Evolutionary conservation across 2,113 vertebrate species (phyloP).

Genomic region (Calyptommatus sinebrachiatus): DNA sequence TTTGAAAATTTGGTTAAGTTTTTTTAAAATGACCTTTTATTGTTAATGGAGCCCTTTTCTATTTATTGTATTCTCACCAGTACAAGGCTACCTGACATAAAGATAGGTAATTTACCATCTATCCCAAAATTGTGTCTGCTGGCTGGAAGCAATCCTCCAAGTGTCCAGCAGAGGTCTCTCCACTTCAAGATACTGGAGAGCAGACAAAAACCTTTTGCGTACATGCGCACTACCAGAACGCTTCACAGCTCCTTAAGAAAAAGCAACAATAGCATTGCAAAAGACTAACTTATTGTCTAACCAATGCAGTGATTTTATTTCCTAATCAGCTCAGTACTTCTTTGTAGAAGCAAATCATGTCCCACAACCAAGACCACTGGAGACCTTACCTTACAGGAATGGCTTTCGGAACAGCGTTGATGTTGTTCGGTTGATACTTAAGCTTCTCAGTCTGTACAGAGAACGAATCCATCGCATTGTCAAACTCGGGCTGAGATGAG

Average conservation of each 20-base stretch:
- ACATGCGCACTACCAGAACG: too few species aligned
- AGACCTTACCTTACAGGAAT: conserved; percentile 91
- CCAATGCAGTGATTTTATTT: background rate
- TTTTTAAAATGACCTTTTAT: too few species aligned
- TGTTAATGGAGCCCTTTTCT: too few species aligned
- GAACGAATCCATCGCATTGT: conserved; percentile 89
- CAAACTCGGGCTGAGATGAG: conserved; percentile 82
- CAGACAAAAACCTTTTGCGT: background rate
- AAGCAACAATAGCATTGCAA: background rate
- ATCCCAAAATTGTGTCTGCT: background rate
- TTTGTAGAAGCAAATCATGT: too few species aligned
- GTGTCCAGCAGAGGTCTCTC: background rate
- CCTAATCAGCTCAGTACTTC: background rate
- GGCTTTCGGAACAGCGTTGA: conserved; percentile 89
- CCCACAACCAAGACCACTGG: accelerated
- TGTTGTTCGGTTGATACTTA: conserved; percentile 93
- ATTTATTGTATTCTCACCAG: too few species aligned
- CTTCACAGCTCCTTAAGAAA: background rate
- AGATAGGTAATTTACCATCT: background rate
- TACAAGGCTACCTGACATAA: background rate
- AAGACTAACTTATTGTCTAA: background rate
- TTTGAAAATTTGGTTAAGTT: too few species aligned
- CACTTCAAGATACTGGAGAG: background rate
- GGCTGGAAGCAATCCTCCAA: background rate
- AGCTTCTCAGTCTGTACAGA: conserved; percentile 86